These are phyloP conservation scores for Ditylenchus weischeri DNA, from an alignment of 2,888 invertebrate species.

Conservation along the genomic window DNA sequence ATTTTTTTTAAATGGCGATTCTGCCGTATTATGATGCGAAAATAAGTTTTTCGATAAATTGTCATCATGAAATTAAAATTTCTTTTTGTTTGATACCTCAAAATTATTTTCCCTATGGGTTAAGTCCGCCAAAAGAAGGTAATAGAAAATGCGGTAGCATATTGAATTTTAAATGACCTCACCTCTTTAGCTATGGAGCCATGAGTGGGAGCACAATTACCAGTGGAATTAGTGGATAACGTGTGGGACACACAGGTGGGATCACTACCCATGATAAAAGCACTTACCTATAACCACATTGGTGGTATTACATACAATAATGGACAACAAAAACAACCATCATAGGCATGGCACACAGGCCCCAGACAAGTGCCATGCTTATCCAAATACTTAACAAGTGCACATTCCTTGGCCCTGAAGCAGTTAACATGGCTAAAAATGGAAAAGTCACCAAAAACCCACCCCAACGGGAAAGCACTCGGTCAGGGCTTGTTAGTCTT, in stretches of 20 bases:
- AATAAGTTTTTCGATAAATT: too few relatives aligned
- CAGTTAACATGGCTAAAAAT: neutral
- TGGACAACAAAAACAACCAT: conserved; percentile 15
- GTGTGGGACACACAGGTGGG: neutral
- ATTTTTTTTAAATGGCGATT: too few relatives aligned
- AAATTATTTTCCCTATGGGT: too few relatives aligned
- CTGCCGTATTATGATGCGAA: too few relatives aligned
- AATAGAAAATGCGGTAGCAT: neutral
- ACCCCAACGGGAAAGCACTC: neutral
- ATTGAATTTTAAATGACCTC: neutral
- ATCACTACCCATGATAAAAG: conserved; percentile 19
- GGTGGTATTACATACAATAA: neutral
- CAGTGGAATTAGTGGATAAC: neutral
- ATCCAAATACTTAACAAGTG: conserved; percentile 22
- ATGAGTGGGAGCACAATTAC: conserved; percentile 7
- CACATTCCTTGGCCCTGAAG: conserved; percentile 28
- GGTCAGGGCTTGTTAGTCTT: neutral
- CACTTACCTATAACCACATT: conserved; percentile 1
- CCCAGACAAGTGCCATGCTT: conserved; percentile 31
- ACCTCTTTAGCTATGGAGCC: conserved; percentile 7
- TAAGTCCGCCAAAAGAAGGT: too few relatives aligned
- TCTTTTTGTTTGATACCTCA: too few relatives aligned
- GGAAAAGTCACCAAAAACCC: too few relatives aligned
- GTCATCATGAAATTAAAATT: too few relatives aligned
- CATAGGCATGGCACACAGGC: conserved; percentile 26